Evolutionary conservation across 2,113 vertebrate genomes (phyloP), one percentile per base, ranked within the genome.

Genomic region (Poecile atricapillus): DNA sequence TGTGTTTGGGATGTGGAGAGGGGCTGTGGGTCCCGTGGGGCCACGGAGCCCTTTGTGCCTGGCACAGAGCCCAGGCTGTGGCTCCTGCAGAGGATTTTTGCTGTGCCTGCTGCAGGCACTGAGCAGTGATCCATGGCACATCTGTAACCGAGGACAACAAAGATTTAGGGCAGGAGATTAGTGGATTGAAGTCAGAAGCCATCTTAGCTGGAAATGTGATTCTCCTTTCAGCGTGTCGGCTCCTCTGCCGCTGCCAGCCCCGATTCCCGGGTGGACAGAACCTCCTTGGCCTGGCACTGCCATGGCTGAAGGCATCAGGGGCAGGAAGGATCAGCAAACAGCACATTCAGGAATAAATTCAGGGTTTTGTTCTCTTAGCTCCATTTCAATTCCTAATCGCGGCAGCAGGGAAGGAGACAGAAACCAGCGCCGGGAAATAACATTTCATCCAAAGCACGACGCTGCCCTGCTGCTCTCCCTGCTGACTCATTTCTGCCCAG

Each of bases 161-260:
- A 75, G 93, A 94, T 94, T 70, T 55, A 94, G 95, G 93, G 95
- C 95, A 92, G 92, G 15, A 86, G 83, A 93, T 94, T 27, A 88
- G 49, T 13, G 83, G 68, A 91, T 86, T 20, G 31, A 44, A 96
- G 87, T 89, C 90, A 91, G 96, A 93, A 95, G 95, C 95, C 91
- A 89, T 95, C 73, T 94, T 92, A 92, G 94, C 23, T 9, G 7
- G 71, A 52, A 68, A 14, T 2, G 71, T 18, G 71, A 28, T 62
- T 41, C 55, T 83, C 46, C 39, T 24, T 18, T 22, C 20, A 3
- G 62, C 11, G 22, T 4, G 41, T 2, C 28, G 5, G 62, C 70
- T 23, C 60, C 87, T 15, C 10, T 15, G 18, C 8, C 8, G 76
- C 76, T 35, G 74, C 9, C 5, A 75, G 88, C 58, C 62, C 9